Percentiles rank a stretch among this genome's conserved stretches.
These are phyloP conservation scores for Sarcophaga caerulescens DNA, from an alignment of 2,888 invertebrate species.

Conservation along the genomic window DNA sequence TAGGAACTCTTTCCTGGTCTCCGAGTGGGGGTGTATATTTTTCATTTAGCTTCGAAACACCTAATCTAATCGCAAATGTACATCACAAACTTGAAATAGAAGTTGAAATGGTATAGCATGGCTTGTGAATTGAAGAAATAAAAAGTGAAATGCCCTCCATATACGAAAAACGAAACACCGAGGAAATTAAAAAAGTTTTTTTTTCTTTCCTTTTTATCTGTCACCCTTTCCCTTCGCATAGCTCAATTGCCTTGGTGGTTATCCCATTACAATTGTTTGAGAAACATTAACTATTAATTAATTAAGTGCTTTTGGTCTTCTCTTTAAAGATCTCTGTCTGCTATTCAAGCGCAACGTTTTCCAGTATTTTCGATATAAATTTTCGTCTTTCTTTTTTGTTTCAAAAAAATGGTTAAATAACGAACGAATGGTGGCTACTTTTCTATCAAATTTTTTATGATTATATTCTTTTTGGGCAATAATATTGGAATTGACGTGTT, in stretches of 20 bases:
- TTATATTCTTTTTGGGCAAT: slow-evolving; percentile 12
- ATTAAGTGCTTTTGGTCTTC: slow-evolving; percentile 53
- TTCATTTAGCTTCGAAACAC: too few species aligned
- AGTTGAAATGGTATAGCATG: too few species aligned
- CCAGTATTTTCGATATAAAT: too few species aligned
- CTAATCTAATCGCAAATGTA: too few species aligned
- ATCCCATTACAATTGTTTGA: slow-evolving; percentile 5
- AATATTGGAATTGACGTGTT: slow-evolving; percentile 4
- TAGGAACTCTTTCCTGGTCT: too few species aligned
- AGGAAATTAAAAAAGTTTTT: too few species aligned
- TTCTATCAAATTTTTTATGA: not conserved
- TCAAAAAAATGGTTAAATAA: not conserved
- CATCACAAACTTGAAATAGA: too few species aligned
- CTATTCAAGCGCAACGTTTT: slow-evolving; percentile 8
- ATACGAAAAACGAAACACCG: too few species aligned
- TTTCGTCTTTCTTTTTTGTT: slow-evolving; percentile 1
- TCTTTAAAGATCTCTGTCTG: not conserved
- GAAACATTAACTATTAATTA: slow-evolving; percentile 62
- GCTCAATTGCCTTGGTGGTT: not conserved
- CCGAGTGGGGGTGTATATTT: too few species aligned
- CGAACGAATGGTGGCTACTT: not conserved
- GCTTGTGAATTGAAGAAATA: too few species aligned
- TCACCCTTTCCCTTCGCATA: not conserved
- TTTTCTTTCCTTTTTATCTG: not conserved
- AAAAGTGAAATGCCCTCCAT: too few species aligned